These are phyloP conservation scores for Protosalanx chinensis DNA, from an alignment of 2,797 vertebrate species.

Conservation along the genomic window DNA sequence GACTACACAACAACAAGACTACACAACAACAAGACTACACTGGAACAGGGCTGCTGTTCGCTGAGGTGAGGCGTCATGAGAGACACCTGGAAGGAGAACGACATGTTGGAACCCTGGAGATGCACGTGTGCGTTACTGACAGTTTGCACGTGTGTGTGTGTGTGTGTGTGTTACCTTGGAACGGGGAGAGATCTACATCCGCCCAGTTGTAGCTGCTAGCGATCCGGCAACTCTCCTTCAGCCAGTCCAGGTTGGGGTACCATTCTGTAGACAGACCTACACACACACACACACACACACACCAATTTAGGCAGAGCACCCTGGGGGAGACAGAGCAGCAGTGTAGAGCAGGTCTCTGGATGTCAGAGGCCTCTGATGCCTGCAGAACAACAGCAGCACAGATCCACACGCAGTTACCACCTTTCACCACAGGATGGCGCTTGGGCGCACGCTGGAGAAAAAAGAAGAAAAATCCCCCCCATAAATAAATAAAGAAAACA, in stretches of 20 bases:
- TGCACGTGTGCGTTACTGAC: too few relatives aligned
- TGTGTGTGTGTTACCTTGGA: constrained; percentile 61
- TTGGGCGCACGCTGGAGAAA: constrained; percentile 21
- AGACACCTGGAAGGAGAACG: too few relatives aligned
- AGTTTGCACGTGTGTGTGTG: neutral
- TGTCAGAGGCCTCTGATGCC: neutral
- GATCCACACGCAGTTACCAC: constrained; percentile 7
- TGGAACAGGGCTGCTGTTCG: too few relatives aligned
- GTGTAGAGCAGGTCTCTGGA: too few relatives aligned
- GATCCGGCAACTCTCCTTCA: constrained; percentile 86
- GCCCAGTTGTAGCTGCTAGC: constrained; percentile 88
- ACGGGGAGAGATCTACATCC: constrained; percentile 81
- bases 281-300: constrained; percentile 24
- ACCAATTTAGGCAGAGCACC: too few relatives aligned
- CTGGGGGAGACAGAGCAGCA: too few relatives aligned
- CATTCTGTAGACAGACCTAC: constrained; percentile 76
- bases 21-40: too few relatives aligned
- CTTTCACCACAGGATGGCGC: constrained; percentile 58
- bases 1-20: too few relatives aligned
- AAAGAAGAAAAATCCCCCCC: neutral
- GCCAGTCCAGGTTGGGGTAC: constrained; percentile 85
- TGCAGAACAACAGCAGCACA: neutral
- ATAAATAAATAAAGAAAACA: too few relatives aligned
- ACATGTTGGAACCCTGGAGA: too few relatives aligned
- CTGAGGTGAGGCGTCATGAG: too few relatives aligned